phyloP scores from a whole-genome alignment of 2,888 invertebrate species.

The Agrochola litura region DNA sequence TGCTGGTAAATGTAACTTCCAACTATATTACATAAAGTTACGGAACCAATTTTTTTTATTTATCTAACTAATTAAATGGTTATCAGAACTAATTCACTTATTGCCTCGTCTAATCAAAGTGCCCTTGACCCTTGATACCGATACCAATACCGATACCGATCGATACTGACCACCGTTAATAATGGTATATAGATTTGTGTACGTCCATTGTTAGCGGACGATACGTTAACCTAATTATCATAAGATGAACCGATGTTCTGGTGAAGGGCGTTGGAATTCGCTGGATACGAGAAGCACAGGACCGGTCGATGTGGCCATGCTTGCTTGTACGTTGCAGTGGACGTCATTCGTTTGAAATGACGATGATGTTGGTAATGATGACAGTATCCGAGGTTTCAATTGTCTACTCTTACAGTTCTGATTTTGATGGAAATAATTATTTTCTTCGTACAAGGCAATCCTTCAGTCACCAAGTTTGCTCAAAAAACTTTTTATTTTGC shows the following conservation, averaged over 20 bases:
- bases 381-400: not conserved
- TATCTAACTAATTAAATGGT: slow-evolving; percentile 31
- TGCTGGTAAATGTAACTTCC: not conserved
- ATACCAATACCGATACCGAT: slow-evolving; percentile 47
- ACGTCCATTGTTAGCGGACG: slow-evolving; percentile 36
- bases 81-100: slow-evolving; percentile 63
- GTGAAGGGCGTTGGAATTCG: not conserved
- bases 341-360: not conserved
- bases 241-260: not conserved
- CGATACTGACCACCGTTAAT: slow-evolving; percentile 56
- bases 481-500: not conserved
- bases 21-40: slow-evolving; percentile 23
- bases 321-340: not conserved
- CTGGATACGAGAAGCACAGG: not conserved
- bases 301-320: not conserved
- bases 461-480: not conserved
- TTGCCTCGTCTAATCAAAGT: slow-evolving; percentile 41
- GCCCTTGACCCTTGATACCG: slow-evolving; percentile 58
- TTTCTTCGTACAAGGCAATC: not conserved
- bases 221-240: not conserved
- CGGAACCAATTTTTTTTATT: slow-evolving; percentile 3
- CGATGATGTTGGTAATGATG: not conserved
- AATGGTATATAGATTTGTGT: slow-evolving; percentile 53
- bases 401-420: not conserved
- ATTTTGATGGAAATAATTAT: not conserved